Conservation (phyloP, 2,797 vertebrate genomes). For the Apodemus agrarius region DNA sequence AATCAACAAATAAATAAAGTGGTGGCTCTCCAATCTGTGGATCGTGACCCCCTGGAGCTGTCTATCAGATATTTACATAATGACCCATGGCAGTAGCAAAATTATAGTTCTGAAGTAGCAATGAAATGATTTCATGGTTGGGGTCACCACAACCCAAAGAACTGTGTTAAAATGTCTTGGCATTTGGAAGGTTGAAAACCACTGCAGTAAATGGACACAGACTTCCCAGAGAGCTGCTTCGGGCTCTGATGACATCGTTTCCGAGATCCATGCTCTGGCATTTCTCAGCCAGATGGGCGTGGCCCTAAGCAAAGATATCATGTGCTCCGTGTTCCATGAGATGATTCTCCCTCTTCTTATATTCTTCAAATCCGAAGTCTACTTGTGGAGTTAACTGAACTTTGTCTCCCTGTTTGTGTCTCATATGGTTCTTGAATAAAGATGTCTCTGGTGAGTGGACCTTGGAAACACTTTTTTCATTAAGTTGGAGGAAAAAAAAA, state of each 20-base stretch:
- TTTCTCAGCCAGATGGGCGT: background rate
- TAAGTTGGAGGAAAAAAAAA: background rate
- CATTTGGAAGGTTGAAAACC: background rate
- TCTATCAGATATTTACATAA: background rate
- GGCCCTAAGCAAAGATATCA: background rate
- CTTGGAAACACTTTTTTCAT: constrained; percentile 37
- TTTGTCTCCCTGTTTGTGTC: constrained; percentile 4
- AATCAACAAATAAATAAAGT: background rate
- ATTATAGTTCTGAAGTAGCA: background rate
- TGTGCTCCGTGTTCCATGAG: background rate
- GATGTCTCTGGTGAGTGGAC: background rate
- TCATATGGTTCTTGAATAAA: constrained; percentile 22
- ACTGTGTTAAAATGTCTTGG: background rate
- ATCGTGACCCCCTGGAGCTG: rapidly evolving
- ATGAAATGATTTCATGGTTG: too few relatives aligned
- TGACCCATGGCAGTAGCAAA: too few relatives aligned
- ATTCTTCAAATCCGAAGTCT: constrained; percentile 33
- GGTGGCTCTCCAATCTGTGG: background rate
- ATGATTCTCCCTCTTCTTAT: background rate
- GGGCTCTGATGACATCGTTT: background rate
- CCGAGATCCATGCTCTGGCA: background rate
- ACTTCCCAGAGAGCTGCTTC: background rate
- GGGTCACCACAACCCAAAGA: background rate
- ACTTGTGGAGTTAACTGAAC: background rate
- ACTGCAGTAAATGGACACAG: background rate